Conservation (phyloP, 2,888 invertebrate species). For the Alsophila aescularia region DNA sequence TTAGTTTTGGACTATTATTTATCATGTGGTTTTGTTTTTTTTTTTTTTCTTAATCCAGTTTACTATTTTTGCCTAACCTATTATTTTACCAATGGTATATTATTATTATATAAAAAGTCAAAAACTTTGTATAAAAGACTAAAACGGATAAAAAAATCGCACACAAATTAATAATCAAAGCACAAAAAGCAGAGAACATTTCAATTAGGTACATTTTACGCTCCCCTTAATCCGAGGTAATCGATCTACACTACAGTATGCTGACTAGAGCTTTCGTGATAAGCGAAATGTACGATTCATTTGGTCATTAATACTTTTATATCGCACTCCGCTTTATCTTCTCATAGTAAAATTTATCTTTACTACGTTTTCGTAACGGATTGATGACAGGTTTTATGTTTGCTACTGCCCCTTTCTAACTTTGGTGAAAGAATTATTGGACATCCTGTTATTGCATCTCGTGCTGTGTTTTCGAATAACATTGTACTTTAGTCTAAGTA, state of each 20-base stretch:
- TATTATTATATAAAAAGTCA: no score
- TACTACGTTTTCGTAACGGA: conserved; percentile 35
- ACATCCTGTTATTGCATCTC: conserved; percentile 15
- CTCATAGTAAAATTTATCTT: conserved; percentile 36
- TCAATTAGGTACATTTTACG: conserved; percentile 52
- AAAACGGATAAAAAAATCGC: no score
- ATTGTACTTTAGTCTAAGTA: no score
- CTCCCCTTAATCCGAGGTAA: conserved; percentile 45
- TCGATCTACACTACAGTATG: conserved; percentile 61
- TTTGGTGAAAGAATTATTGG: conserved; percentile 9
- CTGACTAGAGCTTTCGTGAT: conserved; percentile 64
- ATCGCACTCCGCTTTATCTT: conserved; percentile 32
- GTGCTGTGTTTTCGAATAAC: no score
- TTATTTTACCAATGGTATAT: no score
- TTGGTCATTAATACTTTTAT: conserved; percentile 58
- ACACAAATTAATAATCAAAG: neutral
- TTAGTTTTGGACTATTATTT: no score
- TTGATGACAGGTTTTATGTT: conserved; percentile 35
- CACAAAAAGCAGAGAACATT: conserved; percentile 19
- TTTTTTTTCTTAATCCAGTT: no score
- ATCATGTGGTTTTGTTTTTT: no score
- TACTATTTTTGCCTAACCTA: no score
- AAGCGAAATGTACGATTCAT: conserved; percentile 60
- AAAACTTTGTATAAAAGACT: no score
- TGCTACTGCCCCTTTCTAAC: conserved; percentile 10